Evolutionary conservation across 2,888 invertebrate genomes (phyloP).

Genomic region (Zaprionus bogoriensis): DNA sequence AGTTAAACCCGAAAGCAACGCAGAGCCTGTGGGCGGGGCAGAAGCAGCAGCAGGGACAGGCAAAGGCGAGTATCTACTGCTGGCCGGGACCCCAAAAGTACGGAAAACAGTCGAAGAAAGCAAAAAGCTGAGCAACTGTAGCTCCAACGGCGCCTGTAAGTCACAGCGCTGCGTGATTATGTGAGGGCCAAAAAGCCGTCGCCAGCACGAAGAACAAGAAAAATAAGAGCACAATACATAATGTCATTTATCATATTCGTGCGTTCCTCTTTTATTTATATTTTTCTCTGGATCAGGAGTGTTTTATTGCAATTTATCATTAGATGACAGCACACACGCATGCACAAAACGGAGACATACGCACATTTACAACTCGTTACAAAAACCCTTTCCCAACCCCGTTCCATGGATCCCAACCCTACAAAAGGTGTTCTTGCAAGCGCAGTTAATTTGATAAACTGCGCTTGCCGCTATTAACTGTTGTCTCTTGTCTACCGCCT

Average conservation of each 20-base stretch:
- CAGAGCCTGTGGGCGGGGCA: too few species aligned
- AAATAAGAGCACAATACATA: slow-evolving; percentile 50
- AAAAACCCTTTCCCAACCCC: slow-evolving; percentile 14
- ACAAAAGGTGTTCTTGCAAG: slow-evolving; percentile 30
- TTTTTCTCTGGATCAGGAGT: slow-evolving; percentile 72
- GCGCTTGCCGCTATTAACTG: slow-evolving; percentile 69
- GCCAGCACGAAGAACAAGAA: slow-evolving; percentile 5
- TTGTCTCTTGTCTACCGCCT: slow-evolving; percentile 41
- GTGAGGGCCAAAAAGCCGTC: slow-evolving; percentile 58
- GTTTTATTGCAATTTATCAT: slow-evolving; percentile 82
- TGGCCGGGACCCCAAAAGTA: slow-evolving; percentile 13
- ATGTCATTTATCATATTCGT: slow-evolving; percentile 80
- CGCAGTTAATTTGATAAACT: slow-evolving; percentile 74
- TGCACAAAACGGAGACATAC: slow-evolving; percentile 23
- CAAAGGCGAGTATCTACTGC: slow-evolving; percentile 31
- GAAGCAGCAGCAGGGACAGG: slow-evolving; percentile 31
- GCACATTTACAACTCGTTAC: slow-evolving; percentile 63
- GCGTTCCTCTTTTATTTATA: slow-evolving; percentile 35
- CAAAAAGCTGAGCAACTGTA: slow-evolving; percentile 36
- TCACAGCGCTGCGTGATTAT: slow-evolving; percentile 63
- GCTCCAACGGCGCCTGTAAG: not conserved
- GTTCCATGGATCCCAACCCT: slow-evolving; percentile 9
- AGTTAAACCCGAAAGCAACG: slow-evolving; percentile 37
- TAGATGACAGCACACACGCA: slow-evolving; percentile 54
- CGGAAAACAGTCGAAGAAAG: slow-evolving; percentile 27